Evolutionary conservation across 2,113 vertebrate species (phyloP), one percentile per base, ranked within the genome.

Genomic region (Petromus typicus): DNA sequence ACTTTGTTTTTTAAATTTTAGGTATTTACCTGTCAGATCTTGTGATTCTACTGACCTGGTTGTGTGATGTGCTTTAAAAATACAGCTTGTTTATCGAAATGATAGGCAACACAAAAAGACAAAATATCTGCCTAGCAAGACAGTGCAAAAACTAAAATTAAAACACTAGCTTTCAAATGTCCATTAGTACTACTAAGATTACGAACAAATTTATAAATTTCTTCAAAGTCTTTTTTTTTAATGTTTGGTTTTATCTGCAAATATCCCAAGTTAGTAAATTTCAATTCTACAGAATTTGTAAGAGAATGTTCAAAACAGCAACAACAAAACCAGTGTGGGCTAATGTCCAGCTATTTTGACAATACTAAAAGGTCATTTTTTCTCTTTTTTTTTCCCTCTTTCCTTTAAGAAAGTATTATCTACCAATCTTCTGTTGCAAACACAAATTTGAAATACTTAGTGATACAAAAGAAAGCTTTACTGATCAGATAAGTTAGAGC

Each of bases 401-500:
- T 82, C 48, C 2, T 40, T 81, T 80, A 92, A 88, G 5, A 91
- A 84, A 94, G 76, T 27, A 82, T 61, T 89, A 25, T 92, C 66
- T 40, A 61, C 48, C 30, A 80, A 37, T 67, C 45, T 37, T 37
- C 78, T 90, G 22, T 16, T 93, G 25, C 30, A 86, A 51, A 95
- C 14, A 83, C n/a, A 95, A 92, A 95, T 40, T 43, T 93, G 45
- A 94, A 90, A 89, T 71, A 22, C 2, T 95, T 92, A 79, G 27
- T 79, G 30, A 79, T 66, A 3, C 30, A 93, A 89, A 92, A 93
- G 4, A 59, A 95, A 86, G 63, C 59, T 83, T 73, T 90, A 81
- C 82, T 89, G 51, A 88, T 93, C 69, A 93, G 59, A 87, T 92
- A 96, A 95, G 83, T 71, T 95, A 56, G 40, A 96, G 83, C 59